Evolutionary conservation across 2,113 vertebrate genomes (phyloP), one percentile per base, ranked within the genome.

Genomic region (Paramisgurnus dabryanus): DNA sequence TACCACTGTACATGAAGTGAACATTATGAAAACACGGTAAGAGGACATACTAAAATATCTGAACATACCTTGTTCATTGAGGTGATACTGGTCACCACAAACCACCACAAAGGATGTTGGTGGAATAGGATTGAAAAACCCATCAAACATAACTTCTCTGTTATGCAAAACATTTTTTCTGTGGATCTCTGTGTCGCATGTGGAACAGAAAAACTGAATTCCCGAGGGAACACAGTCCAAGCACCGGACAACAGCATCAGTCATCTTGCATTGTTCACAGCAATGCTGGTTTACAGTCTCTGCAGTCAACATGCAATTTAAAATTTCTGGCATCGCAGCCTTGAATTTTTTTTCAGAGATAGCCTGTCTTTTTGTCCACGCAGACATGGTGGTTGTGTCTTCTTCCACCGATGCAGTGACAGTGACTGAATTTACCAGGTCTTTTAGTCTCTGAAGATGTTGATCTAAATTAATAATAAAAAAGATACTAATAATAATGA

Each of bases 211-310:
- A 64, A 64, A 64, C 27, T 64, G 61, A 64, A 5, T 12, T 34
- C 61, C 61, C 3, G 61, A 15, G 22, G 61, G 27, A 39, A 64
- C 11, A 64, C 61, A 64, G 22, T 64, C 61, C 13, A 64, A 4
- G 9, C 61, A 64, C 12, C 61, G 61, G 61, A 64, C 61, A 64
- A 64, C 61, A 64, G 61, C 61, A 27, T 64, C 61, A 39, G 13
- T 12, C 27, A 12, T 11, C 7, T 63, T 63, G 61, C 61, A 63
- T 12, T 39, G 27, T 63, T 63, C 22, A 34, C 60, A 63, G 27
- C 60, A 63, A 63, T 63, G 60, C 60, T 63, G 60, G 10, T 4
- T 34, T 63, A 63, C 60, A 5, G 5, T 34, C 22, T 63, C 60
- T 34, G 60, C 22, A 63, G 27, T 2, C 60, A 63, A 27, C 27